Base-by-base conservation (phyloP, 2,797 vertebrate species). In the Bradypodion pumilum region DNA sequence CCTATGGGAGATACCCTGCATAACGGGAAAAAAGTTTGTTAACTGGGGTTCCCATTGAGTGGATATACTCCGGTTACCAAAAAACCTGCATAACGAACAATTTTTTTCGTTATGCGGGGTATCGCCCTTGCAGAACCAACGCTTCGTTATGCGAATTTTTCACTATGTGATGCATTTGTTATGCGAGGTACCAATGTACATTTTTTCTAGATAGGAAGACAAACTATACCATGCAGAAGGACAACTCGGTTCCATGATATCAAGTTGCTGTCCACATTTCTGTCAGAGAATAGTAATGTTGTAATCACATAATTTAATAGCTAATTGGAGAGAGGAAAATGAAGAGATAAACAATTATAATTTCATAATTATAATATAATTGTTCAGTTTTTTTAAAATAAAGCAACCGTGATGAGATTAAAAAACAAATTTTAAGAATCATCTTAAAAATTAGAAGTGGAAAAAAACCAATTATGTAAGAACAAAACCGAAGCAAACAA, bases 221-320 rank as follows among this genome's bases (percentile, higher is more conserved):
- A 2, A 7, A 69, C 74, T 81, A 97, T 95, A 99, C 99, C 98
- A 0, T 99, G 98, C 78, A 99, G 96, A 86, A 99, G 94, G 81
- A 99, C 98, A 60, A 99, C 98, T 13, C 98, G 97, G 95, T 99
- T 99, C 98, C 98, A 99, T 0, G 98, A 94, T 90, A 99, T 96
- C 86, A 99, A 91, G 92, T 98, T 99, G 95, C 97, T 98, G 95
- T 99, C 94, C 5, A 99, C 98, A 0, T 97, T 98, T 96, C 94
- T 98, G 94, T 99, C 99, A 0, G 99, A 98, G 94, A 99, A 99
- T 78, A 97, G 96, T 83, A 99, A 95, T 0, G 98, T 96, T n/a
- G 99, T 99, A 2, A 95, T 97, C 92, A 99, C 97, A 1, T 99
- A 99, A 95, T 99, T 97, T 63, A 99, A 96, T 85, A 99, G 97